phyloP scores from a whole-genome alignment of 2,888 invertebrate species.

The Trichacis sp. region DNA sequence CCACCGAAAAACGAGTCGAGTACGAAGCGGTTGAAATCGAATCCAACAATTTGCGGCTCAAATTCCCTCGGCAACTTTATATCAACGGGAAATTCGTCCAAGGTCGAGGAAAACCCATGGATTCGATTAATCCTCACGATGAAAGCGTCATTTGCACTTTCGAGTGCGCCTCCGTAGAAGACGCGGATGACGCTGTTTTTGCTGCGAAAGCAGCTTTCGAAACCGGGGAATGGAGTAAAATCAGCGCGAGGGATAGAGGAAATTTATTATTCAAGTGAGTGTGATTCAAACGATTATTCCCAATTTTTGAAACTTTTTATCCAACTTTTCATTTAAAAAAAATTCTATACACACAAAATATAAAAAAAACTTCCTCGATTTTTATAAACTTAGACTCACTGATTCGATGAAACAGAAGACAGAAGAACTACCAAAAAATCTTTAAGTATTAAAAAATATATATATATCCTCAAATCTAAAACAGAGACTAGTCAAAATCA shows the following conservation, averaged over 20 bases:
- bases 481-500: too few species aligned
- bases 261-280: conserved; percentile 82
- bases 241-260: conserved; percentile 92
- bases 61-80: conserved; percentile 91
- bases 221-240: conserved; percentile 92
- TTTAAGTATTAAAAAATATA: too few species aligned
- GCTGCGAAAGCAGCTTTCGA: conserved; percentile 91
- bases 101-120: conserved; percentile 75
- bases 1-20: conserved; percentile 70
- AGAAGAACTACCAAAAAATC: too few species aligned
- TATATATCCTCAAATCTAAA: too few species aligned
- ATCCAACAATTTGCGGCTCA: conserved; percentile 86
- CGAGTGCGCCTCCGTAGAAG: conserved; percentile 79
- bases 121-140: conserved; percentile 84
- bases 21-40: conserved; percentile 83
- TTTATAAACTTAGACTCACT: too few species aligned
- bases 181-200: conserved; percentile 89
- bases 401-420: too few species aligned
- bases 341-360: too few species aligned
- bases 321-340: too few species aligned
- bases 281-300: too few species aligned
- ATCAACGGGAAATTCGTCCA: conserved; percentile 92
- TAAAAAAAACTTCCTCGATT: too few species aligned
- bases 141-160: conserved; percentile 84
- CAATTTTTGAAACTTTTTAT: too few species aligned